These are phyloP conservation scores for Entomyzon cyanotis DNA, from an alignment of 2,113 vertebrate genomes.

Conservation along the genomic window DNA sequence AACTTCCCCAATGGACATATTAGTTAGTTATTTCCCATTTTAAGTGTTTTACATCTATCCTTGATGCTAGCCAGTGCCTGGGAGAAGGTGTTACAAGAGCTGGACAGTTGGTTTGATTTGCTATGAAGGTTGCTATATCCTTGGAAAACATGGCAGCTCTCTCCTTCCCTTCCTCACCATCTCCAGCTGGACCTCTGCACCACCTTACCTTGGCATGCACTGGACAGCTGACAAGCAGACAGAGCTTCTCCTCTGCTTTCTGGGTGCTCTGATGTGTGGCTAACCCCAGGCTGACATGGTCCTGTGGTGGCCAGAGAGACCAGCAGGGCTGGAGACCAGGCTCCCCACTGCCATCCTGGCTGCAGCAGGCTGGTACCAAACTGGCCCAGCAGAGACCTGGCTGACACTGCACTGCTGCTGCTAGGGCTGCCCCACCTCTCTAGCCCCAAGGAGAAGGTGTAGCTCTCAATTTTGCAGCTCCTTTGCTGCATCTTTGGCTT, in stretches of 20 bases:
- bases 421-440: not conserved
- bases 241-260: not conserved
- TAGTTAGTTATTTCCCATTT: conserved; percentile 63
- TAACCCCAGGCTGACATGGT: not conserved
- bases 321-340: not conserved
- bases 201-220: not conserved
- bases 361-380: not conserved
- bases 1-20: conserved; percentile 54
- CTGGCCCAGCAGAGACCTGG: not conserved
- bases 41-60: conserved; percentile 63
- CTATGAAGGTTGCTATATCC: conserved; percentile 30
- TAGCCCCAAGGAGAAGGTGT: not conserved
- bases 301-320: not conserved
- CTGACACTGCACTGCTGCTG: rapidly evolving
- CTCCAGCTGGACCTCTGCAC: not conserved
- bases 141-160: not conserved
- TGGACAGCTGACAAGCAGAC: not conserved
- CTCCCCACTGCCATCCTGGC: not conserved
- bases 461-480: not conserved
- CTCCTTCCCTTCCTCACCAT: not conserved
- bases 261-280: not conserved
- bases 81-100: conserved; percentile 1
- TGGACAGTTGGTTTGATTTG: conserved; percentile 33
- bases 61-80: conserved; percentile 17
- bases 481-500: not conserved